Base-by-base conservation (phyloP, 2,888 invertebrate species). In the Drosophila neutralis region DNA sequence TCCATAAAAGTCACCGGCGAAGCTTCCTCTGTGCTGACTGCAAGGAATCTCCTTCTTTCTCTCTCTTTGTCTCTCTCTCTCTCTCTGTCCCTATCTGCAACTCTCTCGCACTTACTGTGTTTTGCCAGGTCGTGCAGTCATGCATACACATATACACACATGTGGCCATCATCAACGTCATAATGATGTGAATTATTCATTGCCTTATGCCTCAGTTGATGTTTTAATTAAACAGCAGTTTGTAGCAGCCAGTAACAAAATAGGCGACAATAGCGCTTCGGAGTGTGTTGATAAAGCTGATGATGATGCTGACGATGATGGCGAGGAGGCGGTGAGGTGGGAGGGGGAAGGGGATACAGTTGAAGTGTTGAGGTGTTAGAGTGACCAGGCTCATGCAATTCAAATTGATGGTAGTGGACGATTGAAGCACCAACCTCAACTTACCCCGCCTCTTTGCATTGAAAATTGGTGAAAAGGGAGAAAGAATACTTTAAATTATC, bases 171-270 rank as follows among this genome's bases (percentile, higher is more conserved):
- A 61, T 60, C 66, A 69, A 66, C 77, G 69, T 75, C 77, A 83
- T 75, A 85, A 82, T 77, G 77, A 71, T 75, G 79, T 90, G 85
- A 90, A 89, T 88, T 81, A 87, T 89, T 90, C 90, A 89, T 89
- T 89, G 88, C 87, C 82, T 87, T 80, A 82, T 85, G 89, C 80
- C 76, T 85, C 80, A 85, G 82, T 88, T 90, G 78, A 80, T 87
- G 85, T 80, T 87, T 89, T 89, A 89, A 90, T 89, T 89, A 89
- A 87, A 76, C 74, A 65, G 51, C 51, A 63, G 68, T 68, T 51
- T 57, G 71, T 40, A 15, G 71, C 66, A 73, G 62, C 53, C 33
- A 45, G 35, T 65, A 65, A 68, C 67, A 64, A 67, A 65, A 57
- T 51, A 52, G n/a, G 57, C 62, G 52, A 66, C 74, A 74, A 70